A percentile compares a stretch with the other conserved stretches of the same genome.
phyloP scores from a whole-genome alignment of 1,140 invertebrate genomes.

The Calycopis cecrops region DNA sequence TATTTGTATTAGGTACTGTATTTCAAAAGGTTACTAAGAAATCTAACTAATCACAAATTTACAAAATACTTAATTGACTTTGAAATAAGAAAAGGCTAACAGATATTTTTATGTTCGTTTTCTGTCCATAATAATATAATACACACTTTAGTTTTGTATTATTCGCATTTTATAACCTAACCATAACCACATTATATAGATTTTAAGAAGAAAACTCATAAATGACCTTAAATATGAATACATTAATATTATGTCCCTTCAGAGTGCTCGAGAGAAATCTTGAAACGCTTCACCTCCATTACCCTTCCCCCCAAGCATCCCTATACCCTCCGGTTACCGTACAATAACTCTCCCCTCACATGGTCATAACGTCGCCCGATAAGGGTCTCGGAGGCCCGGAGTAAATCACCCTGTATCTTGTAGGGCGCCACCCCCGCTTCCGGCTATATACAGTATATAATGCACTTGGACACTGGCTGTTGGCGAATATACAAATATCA shows the following conservation, averaged over 20 bases:
- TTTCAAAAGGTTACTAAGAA: no score
- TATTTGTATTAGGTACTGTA: neutral
- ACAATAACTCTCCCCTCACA: constrained; percentile 59
- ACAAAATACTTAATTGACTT: no score
- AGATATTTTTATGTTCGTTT: no score
- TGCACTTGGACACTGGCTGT: constrained; percentile 36
- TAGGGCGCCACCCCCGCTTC: constrained; percentile 46
- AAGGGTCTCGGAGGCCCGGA: constrained; percentile 61
- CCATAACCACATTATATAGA: no score
- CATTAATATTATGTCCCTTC: constrained; percentile 45
- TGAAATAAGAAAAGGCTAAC: no score
- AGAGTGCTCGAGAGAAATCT: constrained; percentile 46
- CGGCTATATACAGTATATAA: constrained; percentile 32
- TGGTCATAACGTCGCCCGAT: constrained; percentile 70
- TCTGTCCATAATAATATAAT: constrained; percentile 32
- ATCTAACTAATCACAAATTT: no score
- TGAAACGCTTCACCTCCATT: constrained; percentile 36
- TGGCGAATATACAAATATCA: constrained; percentile 2
- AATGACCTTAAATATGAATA: constrained; percentile 15
- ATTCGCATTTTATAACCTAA: no score
- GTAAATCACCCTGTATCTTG: constrained; percentile 61
- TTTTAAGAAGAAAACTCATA: neutral
- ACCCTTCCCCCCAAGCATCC: constrained; percentile 30
- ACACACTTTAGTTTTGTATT: no score
- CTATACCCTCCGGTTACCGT: constrained; percentile 42